Percentiles rank a stretch among this genome's conserved stretches.
Evolutionary conservation across 2,113 vertebrate genomes (phyloP).

Genomic region (Suricata suricatta): DNA sequence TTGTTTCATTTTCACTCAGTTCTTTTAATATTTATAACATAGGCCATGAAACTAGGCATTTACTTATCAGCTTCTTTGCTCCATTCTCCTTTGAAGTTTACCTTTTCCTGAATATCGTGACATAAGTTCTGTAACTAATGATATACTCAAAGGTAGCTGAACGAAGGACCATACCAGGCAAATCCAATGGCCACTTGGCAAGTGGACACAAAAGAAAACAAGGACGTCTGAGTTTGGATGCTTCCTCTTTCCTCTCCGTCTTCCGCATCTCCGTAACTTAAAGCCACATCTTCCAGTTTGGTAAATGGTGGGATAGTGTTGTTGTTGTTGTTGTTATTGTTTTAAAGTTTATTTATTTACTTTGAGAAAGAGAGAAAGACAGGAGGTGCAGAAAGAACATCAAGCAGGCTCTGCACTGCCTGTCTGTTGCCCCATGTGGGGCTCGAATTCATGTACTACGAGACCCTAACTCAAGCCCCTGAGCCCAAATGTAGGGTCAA

Average conservation of each 20-base stretch:
- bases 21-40: neutral
- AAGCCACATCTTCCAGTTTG: neutral
- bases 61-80: neutral
- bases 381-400: too few relatives aligned
- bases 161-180: neutral
- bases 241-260: neutral
- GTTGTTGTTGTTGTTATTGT: neutral
- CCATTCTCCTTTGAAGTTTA: neutral
- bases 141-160: neutral
- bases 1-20: neutral
- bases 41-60: neutral
- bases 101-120: neutral
- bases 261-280: neutral
- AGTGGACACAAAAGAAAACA: neutral
- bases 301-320: neutral
- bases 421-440: too few relatives aligned
- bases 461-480: too few relatives aligned
- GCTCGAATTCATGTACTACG: too few relatives aligned
- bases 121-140: neutral
- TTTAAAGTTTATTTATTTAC: neutral
- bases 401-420: too few relatives aligned
- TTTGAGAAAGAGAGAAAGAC: too few relatives aligned
- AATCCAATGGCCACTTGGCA: neutral
- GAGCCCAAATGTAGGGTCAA: too few relatives aligned
- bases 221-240: neutral